These are phyloP conservation scores for Choloepus didactylus DNA, from an alignment of 2,797 vertebrate species.

Conservation along the genomic window DNA sequence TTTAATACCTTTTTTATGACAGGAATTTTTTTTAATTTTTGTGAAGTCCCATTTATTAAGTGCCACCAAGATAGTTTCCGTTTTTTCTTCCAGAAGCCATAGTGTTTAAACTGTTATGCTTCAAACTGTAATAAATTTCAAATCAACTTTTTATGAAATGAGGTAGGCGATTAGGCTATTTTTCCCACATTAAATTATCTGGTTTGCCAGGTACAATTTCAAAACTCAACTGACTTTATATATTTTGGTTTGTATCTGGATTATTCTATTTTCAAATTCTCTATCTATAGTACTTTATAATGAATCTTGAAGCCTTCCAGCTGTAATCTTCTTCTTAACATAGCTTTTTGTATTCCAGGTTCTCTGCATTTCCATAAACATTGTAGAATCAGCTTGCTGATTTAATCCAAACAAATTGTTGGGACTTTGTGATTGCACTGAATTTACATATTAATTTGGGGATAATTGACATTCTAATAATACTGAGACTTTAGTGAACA, in stretches of 20 bases:
- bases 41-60: neutral
- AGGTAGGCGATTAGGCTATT: neutral
- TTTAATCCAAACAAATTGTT: neutral
- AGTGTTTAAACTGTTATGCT: neutral
- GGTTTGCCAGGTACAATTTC: neutral
- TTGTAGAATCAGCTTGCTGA: neutral
- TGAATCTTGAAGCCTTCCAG: neutral
- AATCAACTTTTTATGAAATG: neutral
- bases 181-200: neutral
- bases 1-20: neutral
- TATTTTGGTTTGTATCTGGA: neutral
- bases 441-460: neutral
- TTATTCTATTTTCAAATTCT: no score
- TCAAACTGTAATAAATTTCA: neutral
- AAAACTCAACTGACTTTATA: neutral
- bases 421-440: neutral
- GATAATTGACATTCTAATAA: neutral
- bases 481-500: neutral
- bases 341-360: neutral
- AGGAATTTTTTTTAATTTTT: neutral
- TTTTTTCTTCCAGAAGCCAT: neutral
- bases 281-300: neutral
- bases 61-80: neutral
- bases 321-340: neutral
- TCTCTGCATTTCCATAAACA: neutral